Evolutionary conservation across 2,113 vertebrate genomes (phyloP), one percentile per base, ranked within the genome.

Genomic region (Bungarus multicinctus): DNA sequence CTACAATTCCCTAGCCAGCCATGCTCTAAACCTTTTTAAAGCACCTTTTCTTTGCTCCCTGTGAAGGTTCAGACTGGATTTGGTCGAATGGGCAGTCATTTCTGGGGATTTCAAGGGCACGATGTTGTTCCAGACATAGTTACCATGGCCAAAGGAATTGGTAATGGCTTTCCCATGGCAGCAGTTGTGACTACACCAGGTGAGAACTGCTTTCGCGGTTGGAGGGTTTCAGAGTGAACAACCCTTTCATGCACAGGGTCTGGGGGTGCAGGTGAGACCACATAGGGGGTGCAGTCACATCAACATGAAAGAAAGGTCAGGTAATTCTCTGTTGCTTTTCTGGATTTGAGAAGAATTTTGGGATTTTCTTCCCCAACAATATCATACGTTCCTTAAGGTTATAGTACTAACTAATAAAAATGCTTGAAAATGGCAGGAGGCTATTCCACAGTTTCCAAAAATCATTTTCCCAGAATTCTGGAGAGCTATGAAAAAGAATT

Each of bases 111-210:
- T 96, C 97, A 99, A 96, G 97, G 98, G 47, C 98, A 99, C 12
- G 98, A 95, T 0, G 97, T 99, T 14, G 90, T 99, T 69, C 99
- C 99, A 58, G 99, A 99, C 93, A 99, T 99, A 2, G 98, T 99
- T 88, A 99, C 99, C 55, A 98, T 99, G 98, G 98, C 99, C 0
- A 99, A 99, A 95, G 99, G 98, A 43, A 99, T 99, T 30, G 99
- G 98, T 11, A 99, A 99, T 92, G 99, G 99, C n/a, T 99, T 99
- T 95, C 99, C 99, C 54, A 99, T 99, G 99, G 99, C 97, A 93
- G 99, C 99, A 53, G 98, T 99, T 91, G 98, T 99, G 57, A 99
- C 99, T 53, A 98, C 98, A 91, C 96, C 98, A 97, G 99, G 99
- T 99, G 95, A 95, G 94, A 89, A 9, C 43, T 43, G 12, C 23